These are phyloP conservation scores for Alca torda DNA, from an alignment of 2,797 vertebrate genomes.

Conservation along the genomic window DNA sequence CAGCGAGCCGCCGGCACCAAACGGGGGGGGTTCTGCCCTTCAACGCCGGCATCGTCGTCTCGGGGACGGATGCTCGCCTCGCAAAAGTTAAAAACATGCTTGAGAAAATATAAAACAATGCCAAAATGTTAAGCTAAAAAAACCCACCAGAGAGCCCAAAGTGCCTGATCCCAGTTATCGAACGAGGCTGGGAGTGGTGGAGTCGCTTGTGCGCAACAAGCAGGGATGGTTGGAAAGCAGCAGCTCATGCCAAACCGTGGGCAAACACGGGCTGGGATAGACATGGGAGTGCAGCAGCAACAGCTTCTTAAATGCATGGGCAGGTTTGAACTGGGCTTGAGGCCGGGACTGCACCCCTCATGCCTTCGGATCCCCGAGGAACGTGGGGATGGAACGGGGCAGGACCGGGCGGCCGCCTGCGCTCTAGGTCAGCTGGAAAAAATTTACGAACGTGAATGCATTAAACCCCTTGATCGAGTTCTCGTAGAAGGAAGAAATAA, in stretches of 20 bases:
- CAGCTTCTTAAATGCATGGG: background rate
- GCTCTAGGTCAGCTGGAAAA: background rate
- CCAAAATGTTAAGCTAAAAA: background rate
- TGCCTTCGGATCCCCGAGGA: too few species aligned
- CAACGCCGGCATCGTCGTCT: background rate
- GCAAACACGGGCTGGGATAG: background rate
- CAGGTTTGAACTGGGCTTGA: fast-evolving
- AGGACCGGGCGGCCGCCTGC: fast-evolving
- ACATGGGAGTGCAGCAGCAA: fast-evolving
- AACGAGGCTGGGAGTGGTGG: background rate
- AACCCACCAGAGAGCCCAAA: background rate
- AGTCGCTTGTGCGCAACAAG: background rate
- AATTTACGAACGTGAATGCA: background rate
- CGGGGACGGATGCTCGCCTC: background rate
- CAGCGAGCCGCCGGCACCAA: background rate
- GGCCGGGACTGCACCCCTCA: background rate
- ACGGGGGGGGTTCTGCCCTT: background rate
- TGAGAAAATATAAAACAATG: fast-evolving
- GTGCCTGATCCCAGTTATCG: background rate
- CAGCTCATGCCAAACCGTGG: fast-evolving
- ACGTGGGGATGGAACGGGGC: fast-evolving
- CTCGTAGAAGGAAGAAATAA: background rate
- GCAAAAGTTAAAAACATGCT: background rate
- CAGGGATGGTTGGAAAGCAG: fast-evolving
- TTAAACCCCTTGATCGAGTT: background rate